Evolutionary conservation across 2,113 vertebrate genomes (phyloP).

Genomic region (Muntiacus reevesi): DNA sequence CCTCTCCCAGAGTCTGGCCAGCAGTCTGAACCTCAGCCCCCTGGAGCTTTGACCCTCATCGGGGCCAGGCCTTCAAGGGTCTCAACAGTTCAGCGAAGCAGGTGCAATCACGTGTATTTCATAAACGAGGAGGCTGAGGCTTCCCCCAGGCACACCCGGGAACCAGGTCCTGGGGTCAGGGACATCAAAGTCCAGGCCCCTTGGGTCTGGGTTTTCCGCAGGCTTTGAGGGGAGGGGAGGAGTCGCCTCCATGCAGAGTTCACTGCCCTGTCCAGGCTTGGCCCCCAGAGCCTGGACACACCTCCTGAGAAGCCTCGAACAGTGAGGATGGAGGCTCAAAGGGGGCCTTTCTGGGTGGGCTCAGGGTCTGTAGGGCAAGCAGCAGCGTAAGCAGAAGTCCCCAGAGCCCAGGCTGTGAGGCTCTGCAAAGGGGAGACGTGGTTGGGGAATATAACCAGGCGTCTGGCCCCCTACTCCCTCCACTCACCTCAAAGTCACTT

Average conservation of each 20-base stretch:
- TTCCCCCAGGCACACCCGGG: neutral
- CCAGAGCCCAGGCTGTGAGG: neutral
- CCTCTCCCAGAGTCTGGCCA: neutral
- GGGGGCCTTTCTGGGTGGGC: neutral
- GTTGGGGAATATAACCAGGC: neutral
- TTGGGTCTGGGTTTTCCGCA: neutral
- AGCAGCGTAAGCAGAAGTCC: neutral
- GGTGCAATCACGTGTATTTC: neutral
- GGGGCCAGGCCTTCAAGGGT: neutral
- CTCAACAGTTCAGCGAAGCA: neutral
- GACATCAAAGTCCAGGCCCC: neutral
- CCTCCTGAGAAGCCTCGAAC: neutral
- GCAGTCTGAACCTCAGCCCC: neutral
- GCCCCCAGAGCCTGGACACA: neutral
- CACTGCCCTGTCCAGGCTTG: neutral
- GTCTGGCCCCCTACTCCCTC: neutral
- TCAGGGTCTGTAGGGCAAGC: neutral
- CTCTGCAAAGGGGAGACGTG: neutral
- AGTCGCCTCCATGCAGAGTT: neutral
- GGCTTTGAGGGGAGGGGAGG: neutral
- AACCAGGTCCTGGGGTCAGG: neutral
- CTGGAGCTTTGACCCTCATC: accelerated
- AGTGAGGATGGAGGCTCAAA: neutral
- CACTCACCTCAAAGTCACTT: neutral
- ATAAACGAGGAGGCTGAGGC: neutral